phyloP scores from a whole-genome alignment of 2,888 invertebrate species.

The Cantharis rustica region DNA sequence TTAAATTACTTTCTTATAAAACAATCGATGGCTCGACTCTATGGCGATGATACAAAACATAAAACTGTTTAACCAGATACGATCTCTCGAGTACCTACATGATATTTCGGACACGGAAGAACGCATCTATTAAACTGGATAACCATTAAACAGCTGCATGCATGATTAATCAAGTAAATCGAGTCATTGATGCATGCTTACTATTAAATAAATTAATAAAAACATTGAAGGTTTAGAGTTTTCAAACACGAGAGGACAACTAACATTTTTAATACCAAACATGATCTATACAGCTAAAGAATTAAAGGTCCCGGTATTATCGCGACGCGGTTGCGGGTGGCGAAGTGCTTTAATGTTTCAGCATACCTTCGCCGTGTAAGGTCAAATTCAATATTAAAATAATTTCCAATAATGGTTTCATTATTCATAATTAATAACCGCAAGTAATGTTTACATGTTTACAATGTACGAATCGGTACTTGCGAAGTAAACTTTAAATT shows the following conservation, averaged over 20 bases:
- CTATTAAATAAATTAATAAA: constrained; percentile 10
- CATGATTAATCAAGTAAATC: constrained; percentile 27
- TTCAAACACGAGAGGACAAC: too few species aligned
- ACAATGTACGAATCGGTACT: background rate
- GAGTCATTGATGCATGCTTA: constrained; percentile 21
- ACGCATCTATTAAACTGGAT: constrained; percentile 20
- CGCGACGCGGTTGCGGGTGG: background rate
- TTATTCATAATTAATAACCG: background rate
- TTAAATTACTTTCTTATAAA: background rate
- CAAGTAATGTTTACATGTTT: background rate
- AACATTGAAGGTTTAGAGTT: constrained; percentile 2
- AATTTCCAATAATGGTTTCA: background rate
- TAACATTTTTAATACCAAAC: background rate
- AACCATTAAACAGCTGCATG: constrained; percentile 26
- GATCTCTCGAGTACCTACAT: constrained; percentile 17
- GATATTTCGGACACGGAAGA: constrained; percentile 28
- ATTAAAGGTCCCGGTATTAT: too few species aligned
- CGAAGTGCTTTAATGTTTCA: background rate
- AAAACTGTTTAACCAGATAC: constrained; percentile 15
- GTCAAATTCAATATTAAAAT: background rate
- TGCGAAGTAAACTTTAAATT: background rate
- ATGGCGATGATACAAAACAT: constrained; percentile 10
- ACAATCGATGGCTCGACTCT: background rate
- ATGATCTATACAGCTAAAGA: background rate
- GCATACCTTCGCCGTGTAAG: background rate